Evolutionary conservation across 2,888 invertebrate species (phyloP).

Genomic region (Drosophila rubida): DNA sequence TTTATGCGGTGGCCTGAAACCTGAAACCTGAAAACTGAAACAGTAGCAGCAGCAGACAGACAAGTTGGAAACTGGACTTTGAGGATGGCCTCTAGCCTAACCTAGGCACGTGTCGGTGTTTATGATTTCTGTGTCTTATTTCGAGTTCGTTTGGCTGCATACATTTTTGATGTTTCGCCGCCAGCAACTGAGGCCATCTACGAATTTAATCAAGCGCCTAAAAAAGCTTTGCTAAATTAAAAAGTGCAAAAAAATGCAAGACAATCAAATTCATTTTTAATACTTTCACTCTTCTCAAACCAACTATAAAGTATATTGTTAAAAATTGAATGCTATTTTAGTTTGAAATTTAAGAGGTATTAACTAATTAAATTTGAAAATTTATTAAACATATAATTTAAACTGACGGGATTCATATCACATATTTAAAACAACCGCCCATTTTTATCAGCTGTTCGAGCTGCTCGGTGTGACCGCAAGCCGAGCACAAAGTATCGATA

Average conservation of each 20-base stretch:
- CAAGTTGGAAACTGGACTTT: slow-evolving; percentile 39
- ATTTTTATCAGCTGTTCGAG: slow-evolving; percentile 23
- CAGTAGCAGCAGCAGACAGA: slow-evolving; percentile 9
- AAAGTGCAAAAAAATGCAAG: slow-evolving; percentile 13
- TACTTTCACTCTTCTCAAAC: background rate
- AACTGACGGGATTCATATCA: too few relatives aligned
- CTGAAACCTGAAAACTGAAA: slow-evolving; percentile 14
- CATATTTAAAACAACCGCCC: slow-evolving; percentile 26
- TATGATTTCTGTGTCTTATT: slow-evolving; percentile 56
- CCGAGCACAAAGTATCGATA: slow-evolving; percentile 27
- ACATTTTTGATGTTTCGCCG: slow-evolving; percentile 62
- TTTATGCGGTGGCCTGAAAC: slow-evolving; percentile 54
- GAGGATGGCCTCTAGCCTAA: slow-evolving; percentile 34
- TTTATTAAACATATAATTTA: too few relatives aligned
- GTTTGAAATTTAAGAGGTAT: background rate
- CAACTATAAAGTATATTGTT: too few relatives aligned
- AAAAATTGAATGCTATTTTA: background rate
- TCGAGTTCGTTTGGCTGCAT: slow-evolving; percentile 33
- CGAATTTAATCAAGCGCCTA: slow-evolving; percentile 63
- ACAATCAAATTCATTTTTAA: slow-evolving; percentile 36
- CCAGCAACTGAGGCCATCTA: slow-evolving; percentile 14
- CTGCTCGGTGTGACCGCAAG: slow-evolving; percentile 23
- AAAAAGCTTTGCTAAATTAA: slow-evolving; percentile 1
- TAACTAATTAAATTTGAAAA: background rate
- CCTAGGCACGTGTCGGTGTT: slow-evolving; percentile 72